Percentiles rank a stretch among this genome's conserved stretches.
Conservation (phyloP, 2,113 vertebrate species). For the Carollia perspicillata region DNA sequence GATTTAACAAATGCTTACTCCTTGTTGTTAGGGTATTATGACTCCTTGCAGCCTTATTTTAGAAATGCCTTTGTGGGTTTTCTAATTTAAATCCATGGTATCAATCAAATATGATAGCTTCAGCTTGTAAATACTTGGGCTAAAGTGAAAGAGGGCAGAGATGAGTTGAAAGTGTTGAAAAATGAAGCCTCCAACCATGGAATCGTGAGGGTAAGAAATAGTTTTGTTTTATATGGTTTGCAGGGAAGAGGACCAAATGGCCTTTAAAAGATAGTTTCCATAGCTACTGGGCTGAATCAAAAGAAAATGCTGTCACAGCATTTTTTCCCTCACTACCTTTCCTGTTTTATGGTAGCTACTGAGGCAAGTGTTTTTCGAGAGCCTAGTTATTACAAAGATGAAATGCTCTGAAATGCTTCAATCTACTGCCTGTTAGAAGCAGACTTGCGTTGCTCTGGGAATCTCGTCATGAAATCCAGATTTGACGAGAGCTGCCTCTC, state of each 20-base stretch:
- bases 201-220: conserved; percentile 60
- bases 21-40: neutral
- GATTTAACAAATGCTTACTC: neutral
- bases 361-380: conserved; percentile 74
- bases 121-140: neutral
- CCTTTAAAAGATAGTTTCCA: conserved; percentile 82
- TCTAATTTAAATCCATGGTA: conserved; percentile 37
- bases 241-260: conserved; percentile 79
- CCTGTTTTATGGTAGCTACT: conserved; percentile 68
- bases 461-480: neutral
- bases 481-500: neutral
- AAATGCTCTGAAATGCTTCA: conserved; percentile 26
- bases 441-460: neutral
- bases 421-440: neutral
- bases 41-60: neutral
- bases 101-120: neutral
- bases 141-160: neutral
- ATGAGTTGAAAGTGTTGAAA: conserved; percentile 44
- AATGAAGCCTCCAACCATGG: conserved; percentile 64
- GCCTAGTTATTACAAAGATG: conserved; percentile 62
- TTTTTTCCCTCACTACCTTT: conserved; percentile 67
- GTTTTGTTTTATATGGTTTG: conserved; percentile 75
- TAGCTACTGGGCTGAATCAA: conserved; percentile 81
- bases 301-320: conserved; percentile 78
- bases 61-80: neutral